Evolutionary conservation across 2,888 invertebrate species (phyloP).

Genomic region (Epirrhoe tristata): DNA sequence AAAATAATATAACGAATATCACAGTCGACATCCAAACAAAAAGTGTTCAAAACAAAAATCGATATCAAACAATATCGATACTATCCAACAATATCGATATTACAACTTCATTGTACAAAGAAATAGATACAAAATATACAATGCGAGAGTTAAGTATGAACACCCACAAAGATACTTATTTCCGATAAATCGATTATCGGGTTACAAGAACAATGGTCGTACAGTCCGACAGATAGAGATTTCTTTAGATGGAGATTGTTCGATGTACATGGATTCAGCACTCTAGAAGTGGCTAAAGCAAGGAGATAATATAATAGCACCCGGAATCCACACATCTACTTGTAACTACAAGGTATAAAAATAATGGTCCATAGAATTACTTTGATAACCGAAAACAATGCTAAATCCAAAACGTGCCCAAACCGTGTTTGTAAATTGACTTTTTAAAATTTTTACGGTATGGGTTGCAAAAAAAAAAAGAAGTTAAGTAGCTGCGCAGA

Average conservation of each 20-base stretch:
- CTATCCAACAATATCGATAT: conserved; percentile 30
- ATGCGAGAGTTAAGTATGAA: conserved; percentile 55
- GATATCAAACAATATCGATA: conserved; percentile 21
- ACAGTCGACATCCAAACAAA: neutral
- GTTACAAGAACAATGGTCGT: conserved; percentile 75
- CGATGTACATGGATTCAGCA: conserved; percentile 26
- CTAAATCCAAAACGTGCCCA: no score
- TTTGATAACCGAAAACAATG: no score
- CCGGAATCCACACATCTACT: no score
- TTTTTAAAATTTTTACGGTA: no score
- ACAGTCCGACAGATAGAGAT: conserved; percentile 53
- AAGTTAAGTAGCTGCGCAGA: no score
- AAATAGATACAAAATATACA: conserved; percentile 50
- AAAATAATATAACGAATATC: neutral
- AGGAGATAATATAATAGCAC: no score
- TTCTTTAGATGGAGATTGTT: conserved; percentile 47
- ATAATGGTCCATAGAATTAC: no score
- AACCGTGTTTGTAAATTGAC: no score
- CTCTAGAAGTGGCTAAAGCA: conserved; percentile 29
- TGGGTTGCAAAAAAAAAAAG: no score
- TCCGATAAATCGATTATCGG: conserved; percentile 76
- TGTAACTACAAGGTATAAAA: no score
- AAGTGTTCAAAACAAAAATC: conserved; percentile 16
- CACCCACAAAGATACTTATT: conserved; percentile 64
- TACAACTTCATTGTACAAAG: conserved; percentile 40